Evolutionary conservation across 2,888 invertebrate species (phyloP).

Genomic region (Lasioglossum villosulum): DNA sequence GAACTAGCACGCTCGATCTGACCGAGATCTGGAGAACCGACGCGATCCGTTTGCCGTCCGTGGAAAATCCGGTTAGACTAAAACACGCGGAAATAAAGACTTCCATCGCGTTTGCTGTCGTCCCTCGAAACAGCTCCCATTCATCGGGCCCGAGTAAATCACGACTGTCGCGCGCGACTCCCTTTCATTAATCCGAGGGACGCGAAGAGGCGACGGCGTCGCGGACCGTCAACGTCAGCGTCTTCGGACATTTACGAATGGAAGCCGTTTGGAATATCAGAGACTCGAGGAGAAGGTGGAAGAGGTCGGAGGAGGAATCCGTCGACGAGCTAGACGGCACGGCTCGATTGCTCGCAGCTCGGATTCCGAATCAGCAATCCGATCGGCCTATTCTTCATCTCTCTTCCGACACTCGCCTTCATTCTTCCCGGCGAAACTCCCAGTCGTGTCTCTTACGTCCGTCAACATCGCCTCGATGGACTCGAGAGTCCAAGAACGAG

Average conservation of each 20-base stretch:
- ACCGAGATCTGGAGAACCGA: background rate
- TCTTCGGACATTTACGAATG: constrained; percentile 7
- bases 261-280: constrained; percentile 17
- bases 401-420: background rate
- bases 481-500: background rate
- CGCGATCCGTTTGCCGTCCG: background rate
- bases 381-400: background rate
- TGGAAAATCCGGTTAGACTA: background rate
- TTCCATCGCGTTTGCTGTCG: background rate
- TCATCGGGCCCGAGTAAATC: background rate
- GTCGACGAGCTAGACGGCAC: background rate
- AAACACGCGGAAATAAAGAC: constrained; percentile 1
- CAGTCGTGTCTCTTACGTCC: background rate
- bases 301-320: background rate
- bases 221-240: constrained; percentile 13
- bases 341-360: background rate
- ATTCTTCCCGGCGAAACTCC: background rate
- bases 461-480: background rate
- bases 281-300: background rate
- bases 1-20: background rate
- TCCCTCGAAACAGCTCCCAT: background rate
- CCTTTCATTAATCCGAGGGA: constrained; percentile 1
- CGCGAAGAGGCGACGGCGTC: background rate
- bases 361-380: background rate
- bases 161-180: background rate